Percentiles rank a stretch among this genome's conserved stretches.
Conservation (phyloP, 2,888 invertebrate genomes). For the Conops quadrifasciatus region DNA sequence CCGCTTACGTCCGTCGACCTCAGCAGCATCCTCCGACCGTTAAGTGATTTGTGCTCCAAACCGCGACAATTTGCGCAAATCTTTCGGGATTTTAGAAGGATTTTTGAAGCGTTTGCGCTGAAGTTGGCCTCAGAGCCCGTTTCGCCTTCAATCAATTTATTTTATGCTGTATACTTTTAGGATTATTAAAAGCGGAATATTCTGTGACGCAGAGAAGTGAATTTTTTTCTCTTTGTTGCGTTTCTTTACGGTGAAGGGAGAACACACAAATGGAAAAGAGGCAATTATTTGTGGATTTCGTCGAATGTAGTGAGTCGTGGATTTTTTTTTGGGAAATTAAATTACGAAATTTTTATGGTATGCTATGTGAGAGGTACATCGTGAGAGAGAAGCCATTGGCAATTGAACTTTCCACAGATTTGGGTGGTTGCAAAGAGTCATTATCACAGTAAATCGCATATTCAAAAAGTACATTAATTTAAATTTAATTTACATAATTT, state of each 20-base stretch:
- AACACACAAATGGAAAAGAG: background rate
- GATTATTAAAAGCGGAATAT: background rate
- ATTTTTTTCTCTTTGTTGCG: no score
- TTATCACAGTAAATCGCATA: no score
- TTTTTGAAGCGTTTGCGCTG: background rate
- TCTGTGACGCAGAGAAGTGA: background rate
- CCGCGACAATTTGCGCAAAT: conserved; percentile 19
- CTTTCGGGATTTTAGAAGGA: background rate
- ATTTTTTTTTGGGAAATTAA: background rate
- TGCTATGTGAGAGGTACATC: background rate
- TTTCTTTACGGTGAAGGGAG: background rate
- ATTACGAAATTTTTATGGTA: conserved; percentile 3
- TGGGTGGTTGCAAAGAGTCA: no score
- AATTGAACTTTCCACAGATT: no score
- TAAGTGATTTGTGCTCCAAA: conserved; percentile 16
- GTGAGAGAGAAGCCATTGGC: no score
- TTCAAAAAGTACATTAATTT: no score
- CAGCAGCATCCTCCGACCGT: background rate
- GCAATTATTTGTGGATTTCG: background rate
- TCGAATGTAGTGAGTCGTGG: background rate
- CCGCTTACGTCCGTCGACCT: background rate
- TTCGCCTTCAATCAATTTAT: conserved; percentile 6
- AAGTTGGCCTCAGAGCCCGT: background rate
- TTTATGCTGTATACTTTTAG: conserved; percentile 9
- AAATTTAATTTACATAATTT: no score